Evolutionary conservation across 92 coral and sea anemone genomes (phyloP).

Genomic region (Zoanthus gigantus): DNA sequence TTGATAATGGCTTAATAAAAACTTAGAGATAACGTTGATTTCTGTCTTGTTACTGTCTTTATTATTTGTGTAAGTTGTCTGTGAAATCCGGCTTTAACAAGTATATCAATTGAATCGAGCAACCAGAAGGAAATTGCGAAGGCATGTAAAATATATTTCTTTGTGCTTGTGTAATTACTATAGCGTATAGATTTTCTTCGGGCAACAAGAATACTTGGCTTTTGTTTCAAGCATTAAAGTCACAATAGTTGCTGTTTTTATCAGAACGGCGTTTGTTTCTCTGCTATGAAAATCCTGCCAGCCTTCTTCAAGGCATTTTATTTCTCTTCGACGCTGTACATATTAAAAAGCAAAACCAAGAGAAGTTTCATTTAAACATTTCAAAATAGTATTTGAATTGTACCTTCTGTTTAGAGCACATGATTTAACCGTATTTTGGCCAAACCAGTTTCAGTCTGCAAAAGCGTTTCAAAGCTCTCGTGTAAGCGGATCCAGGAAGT

Average conservation of each 20-base stretch:
- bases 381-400: neutral
- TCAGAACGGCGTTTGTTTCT: neutral
- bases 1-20: neutral
- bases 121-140: neutral
- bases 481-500: conserved; percentile 43
- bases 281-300: neutral
- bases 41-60: neutral
- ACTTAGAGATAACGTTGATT: conserved; percentile 18
- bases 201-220: neutral
- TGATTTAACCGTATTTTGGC: neutral
- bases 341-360: no score
- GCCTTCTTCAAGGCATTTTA: no score
- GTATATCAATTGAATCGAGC: neutral
- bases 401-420: neutral
- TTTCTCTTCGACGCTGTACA: no score
- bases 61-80: neutral
- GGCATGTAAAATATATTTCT: neutral
- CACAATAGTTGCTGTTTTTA: neutral
- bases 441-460: neutral
- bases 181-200: neutral
- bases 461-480: neutral
- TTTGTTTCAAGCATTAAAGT: neutral
- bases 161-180: neutral
- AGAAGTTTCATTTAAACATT: neutral
- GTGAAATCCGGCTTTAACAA: neutral